phyloP scores from a whole-genome alignment of 2,888 invertebrate genomes.

The Rhagium mordax region DNA sequence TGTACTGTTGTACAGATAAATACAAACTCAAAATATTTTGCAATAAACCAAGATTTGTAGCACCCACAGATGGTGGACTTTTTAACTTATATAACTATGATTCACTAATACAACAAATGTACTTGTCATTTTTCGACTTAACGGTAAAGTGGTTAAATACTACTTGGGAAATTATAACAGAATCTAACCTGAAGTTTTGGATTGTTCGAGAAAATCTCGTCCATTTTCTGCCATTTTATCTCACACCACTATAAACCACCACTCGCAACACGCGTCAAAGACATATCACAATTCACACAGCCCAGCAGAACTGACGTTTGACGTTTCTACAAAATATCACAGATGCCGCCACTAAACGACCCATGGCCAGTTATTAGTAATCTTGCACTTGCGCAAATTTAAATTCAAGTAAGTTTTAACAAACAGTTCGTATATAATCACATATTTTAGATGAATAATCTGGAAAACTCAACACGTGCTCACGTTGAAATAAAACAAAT shows the following conservation, averaged over 20 bases:
- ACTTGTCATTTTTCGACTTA: constrained; percentile 35
- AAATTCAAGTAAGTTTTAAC: not conserved
- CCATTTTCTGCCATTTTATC: constrained; percentile 70
- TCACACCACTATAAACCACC: constrained; percentile 50
- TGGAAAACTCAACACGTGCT: not conserved
- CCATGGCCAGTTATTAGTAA: not conserved
- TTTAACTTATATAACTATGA: constrained; percentile 67
- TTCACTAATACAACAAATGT: constrained; percentile 48
- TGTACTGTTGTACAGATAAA: constrained; percentile 8
- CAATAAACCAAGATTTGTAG: constrained; percentile 46
- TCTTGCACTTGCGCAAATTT: not conserved
- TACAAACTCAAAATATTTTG: constrained; percentile 26
- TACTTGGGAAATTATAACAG: constrained; percentile 40
- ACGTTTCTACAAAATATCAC: not conserved
- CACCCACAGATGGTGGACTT: constrained; percentile 68
- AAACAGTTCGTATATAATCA: no score
- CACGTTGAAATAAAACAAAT: not conserved
- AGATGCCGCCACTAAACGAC: constrained; percentile 11
- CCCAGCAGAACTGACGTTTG: constrained; percentile 37
- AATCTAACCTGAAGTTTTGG: constrained; percentile 68
- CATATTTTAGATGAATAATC: no score
- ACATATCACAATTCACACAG: constrained; percentile 43
- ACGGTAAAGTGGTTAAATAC: constrained; percentile 14
- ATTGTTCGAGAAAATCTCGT: constrained; percentile 67
- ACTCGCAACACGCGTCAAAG: constrained; percentile 51